A percentile compares a stretch with the other conserved stretches of the same genome.
Conservation (phyloP, 1,140 invertebrate species). For the Drosophila subobscura region DNA sequence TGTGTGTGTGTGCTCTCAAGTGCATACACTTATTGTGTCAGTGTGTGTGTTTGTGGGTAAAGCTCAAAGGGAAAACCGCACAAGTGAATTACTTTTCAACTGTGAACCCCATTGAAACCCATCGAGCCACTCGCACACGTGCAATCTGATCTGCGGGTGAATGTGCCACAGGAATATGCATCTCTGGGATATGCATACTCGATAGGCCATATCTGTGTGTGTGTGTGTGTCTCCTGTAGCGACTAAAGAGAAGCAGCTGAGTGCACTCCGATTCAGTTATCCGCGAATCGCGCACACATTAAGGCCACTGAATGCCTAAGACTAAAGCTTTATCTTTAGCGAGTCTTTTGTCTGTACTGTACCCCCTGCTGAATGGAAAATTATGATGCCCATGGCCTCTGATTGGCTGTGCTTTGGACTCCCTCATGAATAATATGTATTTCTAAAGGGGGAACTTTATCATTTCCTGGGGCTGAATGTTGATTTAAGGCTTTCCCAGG, state of each 20-base stretch:
- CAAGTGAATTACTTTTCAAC: slow-evolving; percentile 54
- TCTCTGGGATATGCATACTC: too few relatives aligned
- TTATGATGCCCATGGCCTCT: slow-evolving; percentile 40
- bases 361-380: slow-evolving; percentile 5
- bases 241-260: too few relatives aligned
- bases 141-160: slow-evolving; percentile 30
- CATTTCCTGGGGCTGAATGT: slow-evolving; percentile 47
- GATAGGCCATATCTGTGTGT: too few relatives aligned
- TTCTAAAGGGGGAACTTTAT: slow-evolving; percentile 17
- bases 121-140: slow-evolving; percentile 40
- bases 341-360: too few relatives aligned
- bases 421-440: slow-evolving; percentile 38
- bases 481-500: slow-evolving; percentile 39
- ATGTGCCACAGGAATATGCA: not conserved
- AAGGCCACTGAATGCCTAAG: too few relatives aligned
- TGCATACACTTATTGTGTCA: slow-evolving; percentile 43
- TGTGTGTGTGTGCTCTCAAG: slow-evolving; percentile 37
- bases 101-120: slow-evolving; percentile 51
- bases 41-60: slow-evolving; percentile 24
- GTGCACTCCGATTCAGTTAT: too few relatives aligned
- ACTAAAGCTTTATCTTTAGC: too few relatives aligned
- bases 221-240: too few relatives aligned
- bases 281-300: too few relatives aligned
- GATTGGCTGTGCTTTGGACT: slow-evolving; percentile 11
- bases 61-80: slow-evolving; percentile 16